Conservation (phyloP, 2,113 vertebrate species). For the Otolemur garnettii region DNA sequence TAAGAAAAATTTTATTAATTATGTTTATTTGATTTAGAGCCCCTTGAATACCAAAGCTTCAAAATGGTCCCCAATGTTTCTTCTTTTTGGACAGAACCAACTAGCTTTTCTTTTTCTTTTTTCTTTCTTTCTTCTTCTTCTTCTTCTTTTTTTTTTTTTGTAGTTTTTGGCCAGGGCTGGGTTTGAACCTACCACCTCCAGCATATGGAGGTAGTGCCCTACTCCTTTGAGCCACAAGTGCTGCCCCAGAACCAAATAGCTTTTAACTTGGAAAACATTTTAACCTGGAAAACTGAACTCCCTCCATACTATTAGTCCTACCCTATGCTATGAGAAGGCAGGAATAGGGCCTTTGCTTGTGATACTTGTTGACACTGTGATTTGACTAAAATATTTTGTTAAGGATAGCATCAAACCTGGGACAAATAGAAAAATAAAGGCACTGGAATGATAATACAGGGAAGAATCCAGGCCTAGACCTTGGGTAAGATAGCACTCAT, state of each 20-base stretch:
- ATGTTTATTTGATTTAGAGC: neutral
- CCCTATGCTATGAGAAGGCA: neutral
- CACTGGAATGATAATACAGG: neutral
- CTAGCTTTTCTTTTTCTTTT: too few species aligned
- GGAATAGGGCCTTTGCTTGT: neutral
- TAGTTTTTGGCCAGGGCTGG: too few species aligned
- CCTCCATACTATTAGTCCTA: neutral
- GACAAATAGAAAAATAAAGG: neutral
- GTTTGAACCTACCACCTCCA: too few species aligned
- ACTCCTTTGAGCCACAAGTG: too few species aligned
- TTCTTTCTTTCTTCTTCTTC: too few species aligned
- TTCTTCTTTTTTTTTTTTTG: too few species aligned
- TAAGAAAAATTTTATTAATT: neutral
- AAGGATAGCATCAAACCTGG: neutral
- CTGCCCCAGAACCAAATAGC: neutral
- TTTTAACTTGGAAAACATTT: neutral
- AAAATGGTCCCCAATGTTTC: neutral
- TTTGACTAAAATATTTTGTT: neutral
- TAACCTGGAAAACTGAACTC: neutral
- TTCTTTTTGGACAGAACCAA: neutral
- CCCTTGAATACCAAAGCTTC: neutral
- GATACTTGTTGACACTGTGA: neutral
- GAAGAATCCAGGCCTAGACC: neutral
- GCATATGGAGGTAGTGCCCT: too few species aligned
- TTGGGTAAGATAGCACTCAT: neutral